Evolutionary conservation across 2,113 vertebrate species (phyloP), one percentile per base, ranked within the genome.

Genomic region (Nestor notabilis): DNA sequence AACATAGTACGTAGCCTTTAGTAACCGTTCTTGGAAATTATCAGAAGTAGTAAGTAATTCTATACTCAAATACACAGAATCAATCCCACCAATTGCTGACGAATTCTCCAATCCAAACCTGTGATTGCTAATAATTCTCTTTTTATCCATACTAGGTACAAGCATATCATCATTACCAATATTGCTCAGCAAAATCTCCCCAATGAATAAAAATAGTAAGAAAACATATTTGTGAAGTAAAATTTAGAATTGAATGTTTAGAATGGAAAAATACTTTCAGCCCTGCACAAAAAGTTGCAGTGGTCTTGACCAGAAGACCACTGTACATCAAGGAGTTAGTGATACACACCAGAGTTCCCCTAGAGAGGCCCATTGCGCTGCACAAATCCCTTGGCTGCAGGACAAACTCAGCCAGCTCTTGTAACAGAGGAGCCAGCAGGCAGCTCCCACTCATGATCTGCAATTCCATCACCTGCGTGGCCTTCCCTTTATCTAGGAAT

Each of bases 391-490:
- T 18, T 10, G 15, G 37, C 24, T 4, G 1, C 46, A 37, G 13
- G 29, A 78, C 52, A 78, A 60, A 53, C 50, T 20, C 44, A 13
- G 19, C 8, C 24, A 24, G 37, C 37, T 31, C 29, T 5, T 17
- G 7, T 17, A 21, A 8, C 6, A 25, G 41, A 13, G 27, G 17
- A 77, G 37, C n/a, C n/a, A 10, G 44, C 7, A 13, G 18, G 27
- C 66, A 63, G 60, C 31, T 55, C 31, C 47, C 23, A 8, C 28
- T 3, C 35, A 31, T 21, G 55, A 77, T 8, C 24, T 1, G 4
- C n/a, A 9, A 53, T 9, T 11, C 7, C 25, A 35, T 31, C n/a
- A 17, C 24, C 24, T 4, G 17, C 3, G 0, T 14, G 56, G 29
- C 49, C 55, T 75, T 58, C 21, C 49, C 56, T 81, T 58, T 52